Evolutionary conservation across 2,113 vertebrate species (phyloP), one percentile per base, ranked within the genome.

Genomic region (Oncorhynchus nerka): DNA sequence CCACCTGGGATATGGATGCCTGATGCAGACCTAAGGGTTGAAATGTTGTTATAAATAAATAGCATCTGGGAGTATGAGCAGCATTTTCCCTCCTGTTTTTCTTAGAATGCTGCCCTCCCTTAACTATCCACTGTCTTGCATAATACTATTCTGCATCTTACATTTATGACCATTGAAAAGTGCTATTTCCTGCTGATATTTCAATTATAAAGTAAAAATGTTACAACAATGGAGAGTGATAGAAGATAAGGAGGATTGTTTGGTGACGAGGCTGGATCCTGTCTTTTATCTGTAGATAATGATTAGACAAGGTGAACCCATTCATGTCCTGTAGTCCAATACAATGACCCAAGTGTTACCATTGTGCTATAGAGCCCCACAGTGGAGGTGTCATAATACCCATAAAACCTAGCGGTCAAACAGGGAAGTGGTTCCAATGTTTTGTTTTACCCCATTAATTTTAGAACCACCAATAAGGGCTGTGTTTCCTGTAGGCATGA

Each of bases 201-300:
- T 22, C 5, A n/a, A 1, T 57, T 57, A 6, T 57, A 30, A 32
- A 34, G 26, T 61, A 12, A 72, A 55, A 71, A 28, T 20, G 13
- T 19, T 15, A 59, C 51, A 2, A 59, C 51, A 2, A 64, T 57
- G 51, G 73, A 75, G 19, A 71, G 12, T 32, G 16, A 19, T 20
- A 48, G 39, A n/a, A 2, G 8, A 75, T 68, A 81, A 68, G 57
- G 69, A 39, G n/a, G 4, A 34, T 26, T 79, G 71, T 79, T 70
- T 71, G 26, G 7, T 7, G 3, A 22, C 57, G 6, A 16, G 5
- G 76, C 45, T 16, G 13, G 3, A 22, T 19, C 4, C 1, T 20
- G 22, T 71, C 45, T 51, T 48, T 70, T 5, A 49, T 32, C 66
- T 81, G 0, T 1, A 57, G 70, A 79, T 75, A 77, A 79, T 34